Evolutionary conservation across 1,140 invertebrate species (phyloP).

Genomic region (honey bee (Apis mellifera)): DNA sequence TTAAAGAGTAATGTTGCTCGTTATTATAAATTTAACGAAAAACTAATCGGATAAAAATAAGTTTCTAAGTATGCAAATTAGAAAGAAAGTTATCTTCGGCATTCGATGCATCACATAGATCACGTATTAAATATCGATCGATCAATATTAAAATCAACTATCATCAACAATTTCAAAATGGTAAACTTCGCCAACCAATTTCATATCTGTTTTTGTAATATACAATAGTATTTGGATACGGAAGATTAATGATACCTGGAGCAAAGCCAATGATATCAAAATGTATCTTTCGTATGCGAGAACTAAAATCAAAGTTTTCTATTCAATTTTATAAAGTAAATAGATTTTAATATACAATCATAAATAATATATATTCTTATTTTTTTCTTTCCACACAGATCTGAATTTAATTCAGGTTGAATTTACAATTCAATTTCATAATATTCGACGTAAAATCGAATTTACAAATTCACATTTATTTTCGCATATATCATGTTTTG

Average conservation of each 20-base stretch:
- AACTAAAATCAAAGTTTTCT: neutral
- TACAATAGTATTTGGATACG: slow-evolving; percentile 1
- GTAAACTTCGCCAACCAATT: slow-evolving; percentile 15
- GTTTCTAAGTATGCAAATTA: neutral
- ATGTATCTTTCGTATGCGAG: neutral
- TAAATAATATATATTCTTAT: slow-evolving; percentile 49
- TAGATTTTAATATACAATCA: slow-evolving; percentile 9
- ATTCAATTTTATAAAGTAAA: neutral
- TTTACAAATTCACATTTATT: slow-evolving; percentile 24
- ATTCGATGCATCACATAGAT: neutral
- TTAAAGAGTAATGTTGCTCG: neutral
- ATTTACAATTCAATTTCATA: slow-evolving; percentile 11
- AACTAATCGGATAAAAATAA: neutral
- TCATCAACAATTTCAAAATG: neutral
- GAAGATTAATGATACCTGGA: slow-evolving; percentile 21
- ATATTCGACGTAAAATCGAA: slow-evolving; percentile 24
- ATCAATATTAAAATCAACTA: slow-evolving; percentile 29
- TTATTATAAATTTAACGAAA: neutral
- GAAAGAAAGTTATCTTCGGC: neutral
- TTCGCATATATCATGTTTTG: slow-evolving; percentile 5
- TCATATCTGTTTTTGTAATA: slow-evolving; percentile 17
- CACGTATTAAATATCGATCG: slow-evolving; percentile 12
- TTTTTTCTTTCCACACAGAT: neutral
- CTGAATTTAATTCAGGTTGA: neutral
- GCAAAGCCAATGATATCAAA: slow-evolving; percentile 3